Base-by-base conservation (phyloP, 2,113 vertebrate genomes). In the Indri indri region DNA sequence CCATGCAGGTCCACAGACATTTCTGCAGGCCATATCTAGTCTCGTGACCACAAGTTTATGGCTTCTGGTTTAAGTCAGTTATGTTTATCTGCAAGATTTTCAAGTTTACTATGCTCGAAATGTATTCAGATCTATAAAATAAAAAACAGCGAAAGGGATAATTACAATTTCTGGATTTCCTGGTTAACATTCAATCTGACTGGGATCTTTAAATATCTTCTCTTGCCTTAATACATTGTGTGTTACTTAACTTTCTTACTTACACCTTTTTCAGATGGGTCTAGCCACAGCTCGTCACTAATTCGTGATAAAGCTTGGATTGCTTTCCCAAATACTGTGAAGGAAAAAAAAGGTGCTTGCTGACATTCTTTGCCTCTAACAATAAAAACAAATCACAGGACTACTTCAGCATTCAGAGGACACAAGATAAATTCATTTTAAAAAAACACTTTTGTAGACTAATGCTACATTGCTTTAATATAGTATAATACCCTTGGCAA, bases 211-310 rank as follows among this genome's bases (percentile, higher is more conserved):
- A 76, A 86, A 77, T 14, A 85, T 34, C 5, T 65, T 66, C 37
- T 93, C 82, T 90, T 95, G 65, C 25, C 82, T 91, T 93, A 88
- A 37, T 40, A 82, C 23, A 27, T 20, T 5, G 32, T 30, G 66
- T 74, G 47, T 90, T 59, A 91, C 25, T 82, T 94, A 65, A 84
- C 30, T 59, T 73, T 96, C 32, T 94, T 91, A 98, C 99, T 99
- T 99, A 99, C 99, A 95, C 99, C 99, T 98, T 98, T 99, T 88
- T 98, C 98, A 94, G 97, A 25, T 1, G 99, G 99, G 84, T 99
- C 99, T 97, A 99, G 98, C 99, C 99, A 99, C 42, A 99, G 98
- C 2, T 99, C 99, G 45, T 99, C 99, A 80, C 99, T 99, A 70
- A 99, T 96, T 77, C 99, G 98, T 47, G 99, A 99, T 66, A 99